Base-by-base conservation (phyloP, 2,888 invertebrate genomes). In the Idaea straminata region DNA sequence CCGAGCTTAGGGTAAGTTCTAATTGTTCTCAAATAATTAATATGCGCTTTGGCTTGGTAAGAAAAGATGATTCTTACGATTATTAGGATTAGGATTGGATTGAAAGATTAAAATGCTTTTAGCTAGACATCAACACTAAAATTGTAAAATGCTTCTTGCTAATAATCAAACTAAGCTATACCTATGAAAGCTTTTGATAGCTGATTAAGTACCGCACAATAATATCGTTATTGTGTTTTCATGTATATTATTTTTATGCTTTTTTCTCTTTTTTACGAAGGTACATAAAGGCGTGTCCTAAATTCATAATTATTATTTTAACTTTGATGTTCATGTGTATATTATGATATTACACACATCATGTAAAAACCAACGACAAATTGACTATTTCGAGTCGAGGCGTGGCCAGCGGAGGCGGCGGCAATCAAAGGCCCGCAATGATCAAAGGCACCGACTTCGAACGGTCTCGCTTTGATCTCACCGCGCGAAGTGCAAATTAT, bases 401-500 rank as follows among this genome's bases (percentile, higher is more conserved):
- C 89, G 88, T 87, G 89, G 85, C 87, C 82, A 83, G 85, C 83
- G 84, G 86, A 84, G 89, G 89, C 89, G 91, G 91, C 87, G 81
- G 83, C 85, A 82, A 78, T 91, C 90, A 92, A 92, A 91, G 90
- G 90, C 88, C 81, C 83, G 83, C 78, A 78, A 83, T 87, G 92
- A 93, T 93, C 92, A 93, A 93, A 93, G 90, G 88, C 82, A 82
- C 93, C 92, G 92, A 86, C 89, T 84, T 83, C 87, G 86, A 86
- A 80, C 81, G 85, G 87, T 85, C 84, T 83, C 76, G 82, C 92
- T 92, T 93, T 93, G 92, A 93, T 92, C 88, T 89, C 81, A 82
- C 92, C 92, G 92, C 91, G 83, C 84, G 87, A 92, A 92, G 92
- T 93, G 93, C 93, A 93, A 93, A 93, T 93, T 93, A 93, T 92